Conservation (phyloP, 2,113 vertebrate species). For the Vulpes vulpes region DNA sequence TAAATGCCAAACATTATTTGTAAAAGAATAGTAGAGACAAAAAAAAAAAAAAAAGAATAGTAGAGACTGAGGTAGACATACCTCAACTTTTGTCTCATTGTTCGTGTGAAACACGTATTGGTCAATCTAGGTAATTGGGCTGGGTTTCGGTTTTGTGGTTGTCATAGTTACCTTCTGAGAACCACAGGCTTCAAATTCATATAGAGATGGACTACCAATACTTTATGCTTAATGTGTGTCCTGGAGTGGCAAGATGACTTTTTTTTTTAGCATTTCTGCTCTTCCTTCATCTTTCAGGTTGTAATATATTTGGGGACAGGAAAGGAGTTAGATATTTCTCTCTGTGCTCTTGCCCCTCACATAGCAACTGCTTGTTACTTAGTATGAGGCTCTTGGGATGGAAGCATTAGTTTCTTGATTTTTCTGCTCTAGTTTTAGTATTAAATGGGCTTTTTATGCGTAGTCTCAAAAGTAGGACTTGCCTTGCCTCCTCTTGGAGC, state of each 20-base stretch:
- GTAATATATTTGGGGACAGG: neutral
- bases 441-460: neutral
- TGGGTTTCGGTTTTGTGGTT: slow-evolving; percentile 16
- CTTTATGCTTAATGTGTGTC: neutral
- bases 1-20: neutral
- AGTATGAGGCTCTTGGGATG: neutral
- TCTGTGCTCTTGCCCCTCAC: neutral
- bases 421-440: neutral
- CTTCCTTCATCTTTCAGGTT: neutral
- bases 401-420: neutral
- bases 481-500: neutral
- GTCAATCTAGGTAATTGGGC: slow-evolving; percentile 15
- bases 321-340: neutral
- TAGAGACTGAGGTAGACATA: neutral
- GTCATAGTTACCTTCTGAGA: neutral
- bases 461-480: neutral
- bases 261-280: slow-evolving; percentile 1
- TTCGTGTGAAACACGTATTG: neutral
- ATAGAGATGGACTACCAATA: neutral
- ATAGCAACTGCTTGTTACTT: slow-evolving; percentile 21
- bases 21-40: neutral
- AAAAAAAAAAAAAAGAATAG: neutral
- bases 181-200: neutral
- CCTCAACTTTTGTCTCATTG: neutral
- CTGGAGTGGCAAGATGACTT: neutral